Evolutionary conservation across 1,140 invertebrate species (phyloP).

Genomic region (Araneus ventricosus): DNA sequence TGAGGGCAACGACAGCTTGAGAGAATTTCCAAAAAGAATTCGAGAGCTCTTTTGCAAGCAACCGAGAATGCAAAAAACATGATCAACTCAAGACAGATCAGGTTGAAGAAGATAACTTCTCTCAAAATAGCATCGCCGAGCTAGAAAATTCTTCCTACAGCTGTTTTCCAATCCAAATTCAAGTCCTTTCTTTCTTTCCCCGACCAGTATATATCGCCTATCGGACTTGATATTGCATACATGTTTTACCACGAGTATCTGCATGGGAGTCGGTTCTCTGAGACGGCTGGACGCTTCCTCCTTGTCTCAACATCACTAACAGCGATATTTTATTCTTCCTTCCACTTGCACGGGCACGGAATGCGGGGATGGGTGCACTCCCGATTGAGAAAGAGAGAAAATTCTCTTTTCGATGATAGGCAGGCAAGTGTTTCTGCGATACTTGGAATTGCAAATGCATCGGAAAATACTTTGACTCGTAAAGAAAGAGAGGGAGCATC

Average conservation of each 20-base stretch:
- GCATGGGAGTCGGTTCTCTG: conserved; percentile 70
- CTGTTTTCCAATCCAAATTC: conserved; percentile 74
- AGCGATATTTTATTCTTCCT: conserved; percentile 72
- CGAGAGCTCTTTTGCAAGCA: conserved; percentile 49
- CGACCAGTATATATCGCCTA: conserved; percentile 67
- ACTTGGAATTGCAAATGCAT: conserved; percentile 74
- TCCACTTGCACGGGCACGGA: conserved; percentile 67
- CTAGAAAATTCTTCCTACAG: conserved; percentile 62
- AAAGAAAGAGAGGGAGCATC: background rate
- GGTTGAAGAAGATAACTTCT: conserved; percentile 66
- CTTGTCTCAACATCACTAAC: conserved; percentile 53
- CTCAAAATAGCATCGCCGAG: conserved; percentile 59
- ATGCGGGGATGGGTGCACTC: conserved; percentile 50
- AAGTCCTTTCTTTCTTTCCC: background rate
- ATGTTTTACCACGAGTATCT: conserved; percentile 71
- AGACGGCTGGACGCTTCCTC: conserved; percentile 65
- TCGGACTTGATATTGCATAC: conserved; percentile 74
- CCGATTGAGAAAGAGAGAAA: background rate
- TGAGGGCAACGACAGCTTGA: conserved; percentile 62
- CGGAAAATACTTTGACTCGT: conserved; percentile 42
- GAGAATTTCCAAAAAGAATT: conserved; percentile 21
- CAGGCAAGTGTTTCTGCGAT: conserved; percentile 72
- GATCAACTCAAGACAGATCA: conserved; percentile 68
- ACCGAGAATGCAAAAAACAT: conserved; percentile 50
- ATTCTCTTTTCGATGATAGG: conserved; percentile 71